These are phyloP conservation scores for Autographa gamma DNA, from an alignment of 2,888 invertebrate genomes.

Conservation along the genomic window DNA sequence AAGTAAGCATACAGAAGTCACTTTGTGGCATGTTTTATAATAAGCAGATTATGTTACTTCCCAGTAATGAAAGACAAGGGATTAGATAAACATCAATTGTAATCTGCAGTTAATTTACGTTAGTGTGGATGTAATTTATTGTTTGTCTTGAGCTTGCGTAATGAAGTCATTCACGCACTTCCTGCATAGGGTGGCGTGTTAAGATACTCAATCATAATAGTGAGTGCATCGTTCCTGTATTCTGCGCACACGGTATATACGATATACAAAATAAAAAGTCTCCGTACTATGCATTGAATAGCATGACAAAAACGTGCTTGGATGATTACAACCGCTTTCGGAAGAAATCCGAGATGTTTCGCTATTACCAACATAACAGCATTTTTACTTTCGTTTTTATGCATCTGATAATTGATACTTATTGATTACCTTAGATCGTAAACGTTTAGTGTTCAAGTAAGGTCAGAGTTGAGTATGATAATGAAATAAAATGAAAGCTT, in stretches of 20 bases:
- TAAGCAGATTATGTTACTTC: not conserved
- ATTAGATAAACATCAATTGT: not conserved
- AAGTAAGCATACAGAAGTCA: no score
- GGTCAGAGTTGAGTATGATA: not conserved
- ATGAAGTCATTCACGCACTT: conserved; percentile 38
- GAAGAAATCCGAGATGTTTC: conserved; percentile 53
- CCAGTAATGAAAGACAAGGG: not conserved
- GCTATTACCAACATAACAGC: conserved; percentile 48
- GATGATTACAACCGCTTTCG: conserved; percentile 54
- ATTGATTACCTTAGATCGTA: conserved; percentile 32
- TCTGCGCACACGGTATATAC: conserved; percentile 17
- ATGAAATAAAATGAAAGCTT: not conserved
- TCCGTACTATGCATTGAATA: conserved; percentile 51
- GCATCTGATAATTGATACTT: conserved; percentile 29
- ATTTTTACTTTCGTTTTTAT: conserved; percentile 55
- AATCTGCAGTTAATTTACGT: not conserved
- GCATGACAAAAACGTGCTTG: conserved; percentile 39
- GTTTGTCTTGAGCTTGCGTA: conserved; percentile 30
- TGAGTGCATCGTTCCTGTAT: conserved; percentile 13
- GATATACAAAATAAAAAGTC: conserved; percentile 43
- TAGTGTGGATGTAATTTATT: conserved; percentile 1
- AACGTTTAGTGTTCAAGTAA: not conserved
- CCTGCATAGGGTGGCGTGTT: conserved; percentile 24
- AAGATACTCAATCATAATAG: conserved; percentile 21
- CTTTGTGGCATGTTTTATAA: no score